Evolutionary conservation across 2,113 vertebrate genomes (phyloP).

Genomic region (Coracopsis vasa): DNA sequence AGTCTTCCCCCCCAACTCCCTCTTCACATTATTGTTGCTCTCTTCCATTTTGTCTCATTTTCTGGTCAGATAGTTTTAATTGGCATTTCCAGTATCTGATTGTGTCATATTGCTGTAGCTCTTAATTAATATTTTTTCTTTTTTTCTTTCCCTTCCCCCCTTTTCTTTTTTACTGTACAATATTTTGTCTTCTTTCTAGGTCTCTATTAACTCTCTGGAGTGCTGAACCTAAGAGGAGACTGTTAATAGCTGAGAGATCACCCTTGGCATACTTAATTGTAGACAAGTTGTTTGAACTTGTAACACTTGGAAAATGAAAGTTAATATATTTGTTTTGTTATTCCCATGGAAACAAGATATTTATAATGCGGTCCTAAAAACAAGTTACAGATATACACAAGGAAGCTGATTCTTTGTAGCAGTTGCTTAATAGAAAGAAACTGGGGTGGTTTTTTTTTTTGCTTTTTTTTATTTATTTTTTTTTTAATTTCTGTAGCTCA

Average conservation of each 20-base stretch:
- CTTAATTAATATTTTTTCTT: neutral
- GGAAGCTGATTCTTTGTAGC: neutral
- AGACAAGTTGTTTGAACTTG: conserved; percentile 36
- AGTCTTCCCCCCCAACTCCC: neutral
- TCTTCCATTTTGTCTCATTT: neutral
- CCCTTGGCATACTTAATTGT: neutral
- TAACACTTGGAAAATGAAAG: conserved; percentile 21
- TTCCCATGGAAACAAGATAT: conserved; percentile 17
- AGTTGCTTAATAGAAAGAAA: neutral
- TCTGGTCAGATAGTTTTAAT: neutral
- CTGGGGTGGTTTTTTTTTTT: neutral
- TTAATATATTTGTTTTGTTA: conserved; percentile 24
- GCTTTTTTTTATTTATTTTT: neutral
- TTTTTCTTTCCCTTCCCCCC: neutral
- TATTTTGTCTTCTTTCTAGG: neutral
- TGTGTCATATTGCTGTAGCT: neutral
- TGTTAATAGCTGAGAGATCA: neutral
- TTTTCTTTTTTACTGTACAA: neutral
- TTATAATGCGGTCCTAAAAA: conserved; percentile 23
- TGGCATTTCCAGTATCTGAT: neutral
- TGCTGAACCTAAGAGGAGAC: neutral
- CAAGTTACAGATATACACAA: neutral
- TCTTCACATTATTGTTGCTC: neutral
- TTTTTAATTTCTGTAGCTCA: neutral
- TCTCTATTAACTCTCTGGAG: neutral